Conservation (phyloP, 1,140 invertebrate genomes). For the Marisa cornuarietis region DNA sequence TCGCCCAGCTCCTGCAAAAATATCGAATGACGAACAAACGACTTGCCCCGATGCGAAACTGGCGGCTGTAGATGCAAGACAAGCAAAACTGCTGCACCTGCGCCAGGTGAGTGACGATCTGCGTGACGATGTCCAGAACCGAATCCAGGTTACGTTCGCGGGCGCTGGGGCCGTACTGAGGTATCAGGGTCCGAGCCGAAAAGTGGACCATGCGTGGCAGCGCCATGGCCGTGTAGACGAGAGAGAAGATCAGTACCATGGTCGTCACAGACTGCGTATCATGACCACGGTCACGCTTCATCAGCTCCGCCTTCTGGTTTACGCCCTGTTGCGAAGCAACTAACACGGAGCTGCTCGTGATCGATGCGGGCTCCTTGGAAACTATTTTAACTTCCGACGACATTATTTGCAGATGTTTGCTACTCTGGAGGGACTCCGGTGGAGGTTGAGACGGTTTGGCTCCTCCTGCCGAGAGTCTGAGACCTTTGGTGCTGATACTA, state of each 20-base stretch:
- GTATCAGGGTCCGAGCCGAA: neutral
- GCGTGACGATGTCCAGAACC: neutral
- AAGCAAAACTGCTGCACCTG: slow-evolving; percentile 5
- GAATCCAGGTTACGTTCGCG: neutral
- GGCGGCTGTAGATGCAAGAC: slow-evolving; percentile 3
- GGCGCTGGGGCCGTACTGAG: slow-evolving; percentile 8
- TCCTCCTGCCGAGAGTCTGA: too few relatives aligned
- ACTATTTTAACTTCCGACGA: neutral
- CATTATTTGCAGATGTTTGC: too few relatives aligned
- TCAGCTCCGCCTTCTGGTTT: neutral
- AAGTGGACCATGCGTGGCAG: slow-evolving; percentile 10
- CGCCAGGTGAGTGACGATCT: slow-evolving; percentile 1
- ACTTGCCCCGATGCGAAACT: slow-evolving; percentile 1
- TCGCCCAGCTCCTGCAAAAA: neutral
- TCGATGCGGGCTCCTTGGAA: neutral
- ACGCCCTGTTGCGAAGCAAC: neutral
- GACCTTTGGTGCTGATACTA: neutral
- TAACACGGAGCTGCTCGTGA: too few relatives aligned
- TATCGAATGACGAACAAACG: slow-evolving; percentile 1
- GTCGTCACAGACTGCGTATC: neutral
- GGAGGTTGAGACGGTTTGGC: too few relatives aligned
- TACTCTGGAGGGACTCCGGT: too few relatives aligned
- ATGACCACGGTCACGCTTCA: neutral
- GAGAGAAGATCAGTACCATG: slow-evolving; percentile 9
- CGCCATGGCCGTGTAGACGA: neutral